Evolutionary conservation across 2,113 vertebrate species (phyloP), one percentile per base, ranked within the genome.

Genomic region (Seriola aureovittata): DNA sequence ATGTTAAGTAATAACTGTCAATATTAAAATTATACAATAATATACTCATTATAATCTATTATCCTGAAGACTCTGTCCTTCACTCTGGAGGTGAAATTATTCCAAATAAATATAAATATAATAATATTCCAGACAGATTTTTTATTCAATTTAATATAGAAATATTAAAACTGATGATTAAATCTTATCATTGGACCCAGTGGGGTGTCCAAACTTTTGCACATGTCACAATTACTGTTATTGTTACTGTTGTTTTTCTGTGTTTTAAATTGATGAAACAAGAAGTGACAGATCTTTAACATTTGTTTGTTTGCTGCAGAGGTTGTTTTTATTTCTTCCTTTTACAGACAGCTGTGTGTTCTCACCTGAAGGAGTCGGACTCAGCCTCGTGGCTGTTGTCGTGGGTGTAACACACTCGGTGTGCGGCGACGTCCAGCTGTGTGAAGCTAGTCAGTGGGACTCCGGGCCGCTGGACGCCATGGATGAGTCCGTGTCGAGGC

Each of bases 371-470:
- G 78, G 92, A 90, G 91, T 98, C 95, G 48, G 82, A 81, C 68
- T 92, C 2, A 0, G 91, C 88, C 78, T 92, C 85, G 72, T 91
- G 96, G 91, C 96, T 96, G 90, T 97, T 98, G 96, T 97, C 95
- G 25, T 94, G 96, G 81, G 95, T 89, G 64, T 96, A 93, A 80
- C 95, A 96, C 83, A 97, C 94, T 80, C 95, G 94, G 87, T 97
- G 96, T 25, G 97, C 97, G 42, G 96, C 95, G 84, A 97, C 95
- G 81, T 99, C 97, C 95, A 97, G 96, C 95, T 97, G 97, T 40
- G 96, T 96, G 94, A 97, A 97, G 91, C 93, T 90, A 89, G 74
- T 66, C 92, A 96, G 94, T 71, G 96, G 93, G 93, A 97, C 87
- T 69, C 96, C 92, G 36, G 96, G 96, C 91, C 89, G 95, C 94